Evolutionary conservation across 2,113 vertebrate species (phyloP), one percentile per base, ranked within the genome.

Genomic region (Prietella phreatophila): DNA sequence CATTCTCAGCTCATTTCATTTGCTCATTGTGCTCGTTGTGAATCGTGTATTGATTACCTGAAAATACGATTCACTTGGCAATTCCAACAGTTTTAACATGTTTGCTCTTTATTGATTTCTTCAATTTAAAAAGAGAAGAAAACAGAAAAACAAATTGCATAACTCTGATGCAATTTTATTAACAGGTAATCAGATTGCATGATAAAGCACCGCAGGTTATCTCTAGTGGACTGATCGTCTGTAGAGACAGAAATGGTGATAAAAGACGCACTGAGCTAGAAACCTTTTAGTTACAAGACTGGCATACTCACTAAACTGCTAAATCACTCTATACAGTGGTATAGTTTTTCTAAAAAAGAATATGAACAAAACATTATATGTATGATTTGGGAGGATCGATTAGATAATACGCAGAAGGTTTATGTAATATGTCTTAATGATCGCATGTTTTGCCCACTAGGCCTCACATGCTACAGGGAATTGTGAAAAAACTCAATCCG

Each of bases 1-100:
- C 80, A 25, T 81, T 82, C 78, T 87, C 22, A 9, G 30, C 76
- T 86, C 33, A 69, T 75, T 85, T 47, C 56, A 33, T 82, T 82
- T 71, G 79, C 65, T 56, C 65, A 19, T 58, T 30, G 7, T 56
- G 39, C 47, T 55, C 17, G 39, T 33, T 60, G 71, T 42, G 73
- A 69, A 47, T 47, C 75, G 80, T 5, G 2, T 75, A 82, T 82
- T 83, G 80, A 87, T 73, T 75, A 87, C 19, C 63, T 75, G 5
- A 50, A 75, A 63, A 71, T 61, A 47, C 17, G 5, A 60, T 71
- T 87, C 79, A 61, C 15, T 56, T 4, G 33, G 55, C 71, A 76
- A 60, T 10, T 10, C 14, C n/a, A 39, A n/a, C 6, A 39, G 33
- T 42, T 36, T 86, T 82, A 14, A 78, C 30, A 13, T 20, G 15